Conservation (phyloP, 2,888 invertebrate species). For the Acronicta psi region DNA sequence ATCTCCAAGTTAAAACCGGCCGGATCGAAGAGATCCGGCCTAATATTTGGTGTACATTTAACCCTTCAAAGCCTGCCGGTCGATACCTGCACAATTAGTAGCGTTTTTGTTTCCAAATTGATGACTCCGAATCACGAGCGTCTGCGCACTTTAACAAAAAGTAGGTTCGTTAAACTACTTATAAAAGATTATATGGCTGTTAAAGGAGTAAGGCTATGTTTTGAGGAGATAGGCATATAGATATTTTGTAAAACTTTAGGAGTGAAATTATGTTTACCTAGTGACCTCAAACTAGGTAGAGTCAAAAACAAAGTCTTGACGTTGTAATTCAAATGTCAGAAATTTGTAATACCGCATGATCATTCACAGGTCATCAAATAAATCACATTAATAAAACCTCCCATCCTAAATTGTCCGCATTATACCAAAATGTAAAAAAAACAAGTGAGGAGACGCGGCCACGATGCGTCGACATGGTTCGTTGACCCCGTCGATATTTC, state of each 20-base stretch:
- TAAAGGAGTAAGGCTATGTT: constrained; percentile 21
- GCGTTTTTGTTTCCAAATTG: constrained; percentile 58
- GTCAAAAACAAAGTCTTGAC: neutral
- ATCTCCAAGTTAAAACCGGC: constrained; percentile 61
- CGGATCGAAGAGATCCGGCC: constrained; percentile 55
- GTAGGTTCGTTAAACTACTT: constrained; percentile 39
- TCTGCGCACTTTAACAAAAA: constrained; percentile 50
- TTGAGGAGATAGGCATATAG: neutral
- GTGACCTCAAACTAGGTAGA: neutral
- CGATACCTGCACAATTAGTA: constrained; percentile 60
- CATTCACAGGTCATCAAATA: constrained; percentile 41
- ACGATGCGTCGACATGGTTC: constrained; percentile 86
- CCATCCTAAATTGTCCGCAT: constrained; percentile 74
- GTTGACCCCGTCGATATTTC: constrained; percentile 87
- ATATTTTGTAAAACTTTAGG: neutral
- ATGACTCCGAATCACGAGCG: constrained; percentile 49
- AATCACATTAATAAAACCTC: constrained; percentile 66
- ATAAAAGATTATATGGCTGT: constrained; percentile 34
- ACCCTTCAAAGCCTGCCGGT: constrained; percentile 58
- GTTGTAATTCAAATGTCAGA: constrained; percentile 14
- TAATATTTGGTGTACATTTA: constrained; percentile 57
- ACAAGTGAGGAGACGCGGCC: constrained; percentile 79
- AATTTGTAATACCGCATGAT: constrained; percentile 4
- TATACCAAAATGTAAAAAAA: constrained; percentile 79
- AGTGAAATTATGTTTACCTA: neutral